These are phyloP conservation scores for Apomyelois bistriatella DNA, from an alignment of 2,888 invertebrate genomes.

Conservation along the genomic window DNA sequence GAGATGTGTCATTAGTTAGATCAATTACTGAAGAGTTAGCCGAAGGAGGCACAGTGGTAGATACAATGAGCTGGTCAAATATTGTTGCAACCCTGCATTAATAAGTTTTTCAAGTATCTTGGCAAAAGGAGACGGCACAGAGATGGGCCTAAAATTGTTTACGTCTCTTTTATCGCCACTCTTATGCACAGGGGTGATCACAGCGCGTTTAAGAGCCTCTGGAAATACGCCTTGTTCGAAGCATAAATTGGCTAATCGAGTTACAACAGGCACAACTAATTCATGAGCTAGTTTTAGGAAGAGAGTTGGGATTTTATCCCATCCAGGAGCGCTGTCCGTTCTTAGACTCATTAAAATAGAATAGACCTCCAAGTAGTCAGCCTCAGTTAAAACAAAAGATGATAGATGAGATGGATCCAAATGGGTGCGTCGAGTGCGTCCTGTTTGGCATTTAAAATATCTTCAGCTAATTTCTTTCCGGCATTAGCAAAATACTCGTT, in stretches of 20 bases:
- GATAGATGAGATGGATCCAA: neutral
- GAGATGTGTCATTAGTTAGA: too few species aligned
- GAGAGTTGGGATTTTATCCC: slow-evolving; percentile 8
- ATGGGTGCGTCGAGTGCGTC: neutral
- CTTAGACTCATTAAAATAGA: neutral
- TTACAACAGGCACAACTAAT: neutral
- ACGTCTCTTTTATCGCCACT: neutral
- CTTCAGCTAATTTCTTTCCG: slow-evolving; percentile 2
- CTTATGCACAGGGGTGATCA: neutral
- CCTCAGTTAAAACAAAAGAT: neutral
- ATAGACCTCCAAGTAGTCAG: neutral
- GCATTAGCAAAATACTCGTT: slow-evolving; percentile 5
- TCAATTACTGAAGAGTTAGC: too few species aligned
- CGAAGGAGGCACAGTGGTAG: too few species aligned
- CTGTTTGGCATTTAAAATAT: neutral
- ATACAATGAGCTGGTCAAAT: too few species aligned
- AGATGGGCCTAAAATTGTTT: neutral
- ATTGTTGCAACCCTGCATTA: neutral
- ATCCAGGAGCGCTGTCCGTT: slow-evolving; percentile 8
- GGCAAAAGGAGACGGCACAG: neutral
- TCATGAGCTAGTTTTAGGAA: slow-evolving; percentile 4
- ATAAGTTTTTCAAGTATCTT: neutral
- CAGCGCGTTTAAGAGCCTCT: neutral
- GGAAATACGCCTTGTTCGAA: neutral
- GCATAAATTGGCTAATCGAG: neutral